phyloP scores from a whole-genome alignment of 2,888 invertebrate genomes.

The Dasysyrphus tricinctus region DNA sequence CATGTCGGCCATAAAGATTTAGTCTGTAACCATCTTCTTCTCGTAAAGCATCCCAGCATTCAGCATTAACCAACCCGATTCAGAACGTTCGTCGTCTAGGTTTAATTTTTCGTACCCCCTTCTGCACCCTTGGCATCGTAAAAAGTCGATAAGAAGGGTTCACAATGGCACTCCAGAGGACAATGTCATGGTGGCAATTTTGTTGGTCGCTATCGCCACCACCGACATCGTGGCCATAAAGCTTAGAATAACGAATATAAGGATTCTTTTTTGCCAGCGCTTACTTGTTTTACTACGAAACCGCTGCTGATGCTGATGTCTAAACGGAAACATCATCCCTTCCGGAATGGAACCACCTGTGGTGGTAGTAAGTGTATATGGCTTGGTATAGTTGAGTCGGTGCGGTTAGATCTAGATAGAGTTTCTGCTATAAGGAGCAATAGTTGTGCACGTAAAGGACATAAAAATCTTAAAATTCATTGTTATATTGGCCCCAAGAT shows the following conservation, averaged over 20 bases:
- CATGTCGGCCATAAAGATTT: constrained; percentile 68
- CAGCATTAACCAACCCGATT: constrained; percentile 21
- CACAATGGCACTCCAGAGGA: constrained; percentile 71
- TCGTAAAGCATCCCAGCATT: constrained; percentile 52
- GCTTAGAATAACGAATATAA: constrained; percentile 50
- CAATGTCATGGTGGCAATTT: constrained; percentile 75
- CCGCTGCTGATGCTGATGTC: constrained; percentile 32
- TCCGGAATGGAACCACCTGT: constrained; percentile 65
- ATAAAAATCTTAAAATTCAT: constrained; percentile 76
- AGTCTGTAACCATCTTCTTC: constrained; percentile 59
- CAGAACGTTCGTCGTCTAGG: constrained; percentile 43
- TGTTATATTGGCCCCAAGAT: constrained; percentile 74
- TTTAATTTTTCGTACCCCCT: constrained; percentile 42
- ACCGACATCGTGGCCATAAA: constrained; percentile 65
- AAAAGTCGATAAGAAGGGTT: constrained; percentile 74
- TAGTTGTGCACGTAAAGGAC: constrained; percentile 72
- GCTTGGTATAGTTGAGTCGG: neutral
- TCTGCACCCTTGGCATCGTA: constrained; percentile 65
- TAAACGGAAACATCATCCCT: constrained; percentile 53
- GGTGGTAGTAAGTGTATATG: constrained; percentile 19
- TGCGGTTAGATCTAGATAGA: constrained; percentile 36
- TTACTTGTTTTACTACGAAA: constrained; percentile 12
- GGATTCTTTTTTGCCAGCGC: constrained; percentile 32
- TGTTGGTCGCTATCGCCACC: constrained; percentile 54
- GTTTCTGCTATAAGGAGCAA: constrained; percentile 55